These are phyloP conservation scores for Hoplostethus mediterraneus DNA, from an alignment of 2,797 vertebrate genomes.

Conservation along the genomic window DNA sequence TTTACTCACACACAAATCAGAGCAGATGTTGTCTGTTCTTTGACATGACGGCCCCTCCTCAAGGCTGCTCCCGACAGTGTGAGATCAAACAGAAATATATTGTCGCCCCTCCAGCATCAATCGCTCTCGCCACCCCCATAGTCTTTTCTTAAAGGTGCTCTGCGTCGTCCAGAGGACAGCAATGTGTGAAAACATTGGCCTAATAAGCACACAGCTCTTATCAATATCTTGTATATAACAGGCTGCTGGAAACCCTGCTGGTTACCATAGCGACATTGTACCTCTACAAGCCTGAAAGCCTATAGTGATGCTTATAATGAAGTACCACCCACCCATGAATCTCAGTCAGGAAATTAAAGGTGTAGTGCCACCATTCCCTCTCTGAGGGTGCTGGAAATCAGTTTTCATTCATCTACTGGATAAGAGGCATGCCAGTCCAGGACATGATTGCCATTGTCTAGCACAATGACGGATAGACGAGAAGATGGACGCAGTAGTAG, in stretches of 20 bases:
- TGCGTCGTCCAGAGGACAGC: conserved; percentile 41
- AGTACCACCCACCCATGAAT: conserved; percentile 83
- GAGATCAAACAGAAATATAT: conserved; percentile 59
- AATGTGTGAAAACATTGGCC: conserved; percentile 61
- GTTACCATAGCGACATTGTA: conserved; percentile 83
- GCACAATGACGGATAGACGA: conserved; percentile 36
- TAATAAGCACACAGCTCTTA: conserved; percentile 71
- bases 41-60: conserved; percentile 43
- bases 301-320: conserved; percentile 81
- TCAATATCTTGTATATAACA: conserved; percentile 79
- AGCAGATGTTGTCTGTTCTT: conserved; percentile 54
- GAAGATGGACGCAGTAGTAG: conserved; percentile 26
- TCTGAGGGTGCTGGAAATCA: conserved; percentile 63
- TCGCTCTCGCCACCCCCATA: conserved; percentile 36
- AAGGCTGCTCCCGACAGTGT: conserved; percentile 36
- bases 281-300: conserved; percentile 80
- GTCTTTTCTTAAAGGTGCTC: conserved; percentile 45
- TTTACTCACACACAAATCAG: conserved; percentile 44
- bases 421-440: conserved; percentile 49
- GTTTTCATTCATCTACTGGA: conserved; percentile 41
- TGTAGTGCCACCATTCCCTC: conserved; percentile 71
- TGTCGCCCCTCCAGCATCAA: conserved; percentile 33
- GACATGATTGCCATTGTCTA: conserved; percentile 35
- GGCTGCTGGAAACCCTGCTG: conserved; percentile 65
- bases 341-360: conserved; percentile 81